Conservation (phyloP, 2,113 vertebrate genomes). For the Piprites chloris region DNA sequence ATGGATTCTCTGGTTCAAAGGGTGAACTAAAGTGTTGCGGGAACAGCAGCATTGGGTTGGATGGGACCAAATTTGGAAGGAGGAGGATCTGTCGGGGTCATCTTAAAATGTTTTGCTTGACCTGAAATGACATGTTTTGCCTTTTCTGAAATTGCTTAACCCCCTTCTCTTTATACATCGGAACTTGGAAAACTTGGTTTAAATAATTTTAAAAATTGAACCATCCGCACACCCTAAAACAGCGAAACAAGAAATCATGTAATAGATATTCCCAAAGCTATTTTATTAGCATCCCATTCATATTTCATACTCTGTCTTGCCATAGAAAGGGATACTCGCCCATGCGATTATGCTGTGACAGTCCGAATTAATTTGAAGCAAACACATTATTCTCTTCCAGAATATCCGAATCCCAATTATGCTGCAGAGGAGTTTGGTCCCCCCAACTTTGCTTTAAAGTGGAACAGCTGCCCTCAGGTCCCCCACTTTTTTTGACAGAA, state of each 20-base stretch:
- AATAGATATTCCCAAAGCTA: background rate
- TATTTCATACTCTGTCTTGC: background rate
- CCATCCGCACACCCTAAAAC: background rate
- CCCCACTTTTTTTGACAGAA: background rate
- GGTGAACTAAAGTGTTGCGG: background rate
- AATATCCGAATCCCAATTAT: background rate
- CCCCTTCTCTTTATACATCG: background rate
- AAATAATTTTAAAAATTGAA: background rate
- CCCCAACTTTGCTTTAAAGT: background rate
- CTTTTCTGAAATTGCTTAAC: background rate
- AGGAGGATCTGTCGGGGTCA: background rate
- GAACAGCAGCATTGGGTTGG: background rate
- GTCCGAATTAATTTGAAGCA: background rate
- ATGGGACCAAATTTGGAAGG: background rate
- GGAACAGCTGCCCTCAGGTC: background rate
- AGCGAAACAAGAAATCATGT: background rate
- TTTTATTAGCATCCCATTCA: background rate
- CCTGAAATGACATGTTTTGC: background rate
- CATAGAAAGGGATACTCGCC: background rate
- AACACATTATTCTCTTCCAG: background rate
- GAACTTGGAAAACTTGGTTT: background rate
- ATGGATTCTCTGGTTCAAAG: constrained; percentile 11
- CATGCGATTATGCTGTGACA: background rate
- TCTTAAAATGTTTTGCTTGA: background rate
- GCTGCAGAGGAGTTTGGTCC: background rate